phyloP scores from a whole-genome alignment of 1,140 invertebrate species.

The Formica selysi region DNA sequence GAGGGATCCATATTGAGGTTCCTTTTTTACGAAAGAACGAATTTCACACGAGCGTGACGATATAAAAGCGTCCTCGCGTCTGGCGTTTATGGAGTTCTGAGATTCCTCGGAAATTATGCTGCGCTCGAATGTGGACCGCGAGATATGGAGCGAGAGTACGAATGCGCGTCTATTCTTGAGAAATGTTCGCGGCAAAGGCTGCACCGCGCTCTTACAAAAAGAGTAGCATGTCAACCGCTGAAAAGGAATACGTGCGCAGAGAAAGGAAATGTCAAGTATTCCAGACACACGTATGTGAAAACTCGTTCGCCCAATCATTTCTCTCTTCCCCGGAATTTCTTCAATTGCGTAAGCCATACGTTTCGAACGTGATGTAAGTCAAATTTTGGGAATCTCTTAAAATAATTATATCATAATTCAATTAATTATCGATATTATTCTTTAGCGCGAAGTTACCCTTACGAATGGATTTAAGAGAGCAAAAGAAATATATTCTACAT shows the following conservation, averaged over 20 bases:
- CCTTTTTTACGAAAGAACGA: conserved; percentile 14
- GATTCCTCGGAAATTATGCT: conserved; percentile 44
- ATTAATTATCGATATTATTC: neutral
- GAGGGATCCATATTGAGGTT: neutral
- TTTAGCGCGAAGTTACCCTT: neutral
- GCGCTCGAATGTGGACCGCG: conserved; percentile 30
- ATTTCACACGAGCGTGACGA: conserved; percentile 29
- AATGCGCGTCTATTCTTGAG: conserved; percentile 40
- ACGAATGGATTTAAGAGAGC: too few species aligned
- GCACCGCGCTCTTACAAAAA: conserved; percentile 5
- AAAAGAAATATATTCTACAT: neutral
- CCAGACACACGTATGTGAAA: conserved; percentile 52
- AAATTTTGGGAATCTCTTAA: neutral
- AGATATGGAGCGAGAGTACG: neutral
- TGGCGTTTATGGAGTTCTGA: conserved; percentile 27
- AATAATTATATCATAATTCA: neutral
- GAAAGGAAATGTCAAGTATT: conserved; percentile 40
- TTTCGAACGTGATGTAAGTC: conserved; percentile 9
- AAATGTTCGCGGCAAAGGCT: conserved; percentile 13
- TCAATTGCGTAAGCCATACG: conserved; percentile 30
- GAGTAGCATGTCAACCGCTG: conserved; percentile 6
- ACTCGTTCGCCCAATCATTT: conserved; percentile 35
- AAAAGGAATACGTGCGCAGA: conserved; percentile 32
- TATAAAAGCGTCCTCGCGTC: conserved; percentile 11
- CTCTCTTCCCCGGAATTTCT: neutral